Evolutionary conservation across 2,797 vertebrate genomes (phyloP), one percentile per base, ranked within the genome.

Genomic region (Poecilia wingei): DNA sequence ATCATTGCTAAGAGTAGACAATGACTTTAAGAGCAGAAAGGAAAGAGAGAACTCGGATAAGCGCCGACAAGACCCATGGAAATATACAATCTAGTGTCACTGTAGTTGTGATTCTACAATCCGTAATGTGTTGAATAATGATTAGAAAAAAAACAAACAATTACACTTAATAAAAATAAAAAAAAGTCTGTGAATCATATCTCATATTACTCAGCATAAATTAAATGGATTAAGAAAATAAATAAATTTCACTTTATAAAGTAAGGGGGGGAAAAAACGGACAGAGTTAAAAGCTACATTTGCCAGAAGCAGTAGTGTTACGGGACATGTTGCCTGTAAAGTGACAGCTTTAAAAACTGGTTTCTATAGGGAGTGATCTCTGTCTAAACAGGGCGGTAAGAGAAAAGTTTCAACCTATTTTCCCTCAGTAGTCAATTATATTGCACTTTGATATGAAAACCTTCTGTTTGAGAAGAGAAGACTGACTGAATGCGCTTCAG

Each of bases 361-460:
- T 51, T 79, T 8, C 41, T 36, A 68, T 73, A 8, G 55, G 74
- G 51, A 81, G 41, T 47, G 64, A 57, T 76, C 61, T 43, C 78
- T 59, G 51, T 77, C 43, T 76, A 82, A 82, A 79, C 25, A 78
- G 76, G 59, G 25, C 13, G 49, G 59, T 45, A 39, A 33, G 59
- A 59, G 79, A 75, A 75, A 84, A 79, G 72, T 49, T 47, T 16
- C 14, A 33, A 47, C 46, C 61, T 10, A 31, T 43, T 71, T 73
- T 86, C 16, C 75, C 81, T 90, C 88, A 94, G 93, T 91, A 92
- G 92, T 94, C 57, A 81, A 78, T 85, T 76, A 80, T 92, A 94
- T 93, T 95, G 93, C 94, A 94, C 94, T 89, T 92, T 33, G 83
- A 82, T 18, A 46, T 71, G 47, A 86, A 41, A 49, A 64, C 51